phyloP scores from a whole-genome alignment of 2,888 invertebrate genomes.

The Agrotis exclamationis region DNA sequence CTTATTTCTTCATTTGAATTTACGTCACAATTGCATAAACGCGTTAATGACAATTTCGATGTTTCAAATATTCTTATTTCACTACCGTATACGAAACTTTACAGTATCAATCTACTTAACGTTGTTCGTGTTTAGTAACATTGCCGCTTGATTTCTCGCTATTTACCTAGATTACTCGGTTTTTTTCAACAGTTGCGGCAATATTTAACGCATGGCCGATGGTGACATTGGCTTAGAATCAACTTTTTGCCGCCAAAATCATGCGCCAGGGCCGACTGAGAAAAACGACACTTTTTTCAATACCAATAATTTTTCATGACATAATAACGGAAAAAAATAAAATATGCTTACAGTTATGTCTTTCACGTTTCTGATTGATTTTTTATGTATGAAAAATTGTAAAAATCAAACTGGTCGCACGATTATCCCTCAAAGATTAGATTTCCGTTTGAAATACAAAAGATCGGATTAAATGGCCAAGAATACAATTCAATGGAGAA shows the following conservation, averaged over 20 bases:
- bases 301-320: constrained; percentile 69
- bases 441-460: constrained; percentile 46
- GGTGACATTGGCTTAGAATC: constrained; percentile 85
- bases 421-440: constrained; percentile 56
- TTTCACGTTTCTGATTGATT: constrained; percentile 61
- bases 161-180: constrained; percentile 89
- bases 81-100: constrained; percentile 66
- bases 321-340: constrained; percentile 62
- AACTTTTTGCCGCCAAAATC: constrained; percentile 84
- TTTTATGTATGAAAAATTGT: constrained; percentile 43
- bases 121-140: constrained; percentile 79
- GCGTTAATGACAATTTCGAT: constrained; percentile 68
- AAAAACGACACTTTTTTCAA: constrained; percentile 72
- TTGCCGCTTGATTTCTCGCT: constrained; percentile 87
- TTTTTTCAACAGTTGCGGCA: constrained; percentile 87
- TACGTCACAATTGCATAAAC: constrained; percentile 54
- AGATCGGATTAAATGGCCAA: constrained; percentile 42
- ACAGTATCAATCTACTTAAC: constrained; percentile 72
- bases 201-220: constrained; percentile 86
- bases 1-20: constrained; percentile 48
- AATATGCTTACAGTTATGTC: constrained; percentile 55
- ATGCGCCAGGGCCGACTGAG: constrained; percentile 73
- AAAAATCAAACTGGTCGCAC: constrained; percentile 37
- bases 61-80: constrained; percentile 64
- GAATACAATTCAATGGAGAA: constrained; percentile 40